These are phyloP conservation scores for Cataglyphis albicans DNA, from an alignment of 2,888 invertebrate genomes.

Conservation along the genomic window DNA sequence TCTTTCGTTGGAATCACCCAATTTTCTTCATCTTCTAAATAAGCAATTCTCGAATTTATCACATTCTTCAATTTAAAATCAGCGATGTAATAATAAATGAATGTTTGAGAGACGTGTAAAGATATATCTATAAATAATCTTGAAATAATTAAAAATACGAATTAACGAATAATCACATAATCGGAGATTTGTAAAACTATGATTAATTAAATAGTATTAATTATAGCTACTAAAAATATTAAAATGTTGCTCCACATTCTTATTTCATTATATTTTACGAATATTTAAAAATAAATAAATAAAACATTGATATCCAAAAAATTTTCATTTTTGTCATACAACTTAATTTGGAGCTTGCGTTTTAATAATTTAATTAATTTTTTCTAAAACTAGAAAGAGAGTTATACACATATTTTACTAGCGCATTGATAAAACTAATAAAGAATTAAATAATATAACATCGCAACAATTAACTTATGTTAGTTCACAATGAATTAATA, in stretches of 20 bases:
- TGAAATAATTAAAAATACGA: neutral
- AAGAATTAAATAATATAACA: neutral
- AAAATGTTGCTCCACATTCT: neutral
- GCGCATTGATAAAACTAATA: neutral
- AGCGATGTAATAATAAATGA: neutral
- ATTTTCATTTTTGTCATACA: neutral
- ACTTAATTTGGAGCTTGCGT: neutral
- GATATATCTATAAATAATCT: neutral
- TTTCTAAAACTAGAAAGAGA: neutral
- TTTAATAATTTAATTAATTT: neutral
- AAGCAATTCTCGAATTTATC: neutral
- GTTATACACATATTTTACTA: neutral
- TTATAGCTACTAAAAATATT: neutral
- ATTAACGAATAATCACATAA: conserved; percentile 16
- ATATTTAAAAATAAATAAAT: neutral
- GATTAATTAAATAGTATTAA: neutral
- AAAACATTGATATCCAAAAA: neutral
- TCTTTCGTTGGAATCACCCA: neutral
- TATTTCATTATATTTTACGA: neutral
- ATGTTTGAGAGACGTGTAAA: neutral
- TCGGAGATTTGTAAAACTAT: neutral
- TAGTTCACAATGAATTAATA: neutral
- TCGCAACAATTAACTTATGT: neutral
- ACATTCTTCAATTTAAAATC: neutral
- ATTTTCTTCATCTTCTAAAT: neutral